Evolutionary conservation across 2,113 vertebrate species (phyloP).

Genomic region (Verasper variegatus): DNA sequence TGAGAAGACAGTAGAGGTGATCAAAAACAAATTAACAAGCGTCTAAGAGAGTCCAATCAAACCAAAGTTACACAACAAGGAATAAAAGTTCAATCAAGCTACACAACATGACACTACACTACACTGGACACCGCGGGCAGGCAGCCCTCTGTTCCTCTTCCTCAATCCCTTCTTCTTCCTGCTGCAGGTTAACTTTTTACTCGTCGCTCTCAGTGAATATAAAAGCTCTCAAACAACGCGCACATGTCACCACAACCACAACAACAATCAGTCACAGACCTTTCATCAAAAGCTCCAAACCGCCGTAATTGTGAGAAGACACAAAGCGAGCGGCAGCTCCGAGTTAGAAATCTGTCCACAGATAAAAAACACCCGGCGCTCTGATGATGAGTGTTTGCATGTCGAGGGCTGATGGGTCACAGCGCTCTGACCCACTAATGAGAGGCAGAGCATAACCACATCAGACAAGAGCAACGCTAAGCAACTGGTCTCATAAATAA

Average conservation of each 20-base stretch:
- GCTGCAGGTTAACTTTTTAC: slow-evolving; percentile 22
- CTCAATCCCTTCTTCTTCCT: slow-evolving; percentile 16
- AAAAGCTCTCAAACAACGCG: neutral
- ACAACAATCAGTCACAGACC: neutral
- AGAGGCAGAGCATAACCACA: slow-evolving; percentile 56
- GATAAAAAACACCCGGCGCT: slow-evolving; percentile 9
- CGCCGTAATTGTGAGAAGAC: slow-evolving; percentile 18
- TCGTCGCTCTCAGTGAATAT: neutral
- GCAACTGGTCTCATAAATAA: slow-evolving; percentile 59
- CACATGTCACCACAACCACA: neutral
- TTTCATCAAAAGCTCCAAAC: neutral
- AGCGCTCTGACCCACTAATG: slow-evolving; percentile 56
- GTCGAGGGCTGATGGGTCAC: slow-evolving; percentile 43
- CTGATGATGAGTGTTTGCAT: neutral
- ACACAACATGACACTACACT: neutral
- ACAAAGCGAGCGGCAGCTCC: slow-evolving; percentile 4
- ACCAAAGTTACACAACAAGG: neutral
- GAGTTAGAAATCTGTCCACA: slow-evolving; percentile 6
- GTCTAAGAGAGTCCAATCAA: slow-evolving; percentile 1
- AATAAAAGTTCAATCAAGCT: neutral
- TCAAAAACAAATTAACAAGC: neutral
- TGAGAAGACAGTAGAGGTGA: neutral
- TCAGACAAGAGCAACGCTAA: slow-evolving; percentile 59
- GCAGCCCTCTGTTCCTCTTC: neutral
- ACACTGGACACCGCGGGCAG: neutral